Evolutionary conservation across 2,888 invertebrate species (phyloP).

Genomic region (Scaptomyza flava): DNA sequence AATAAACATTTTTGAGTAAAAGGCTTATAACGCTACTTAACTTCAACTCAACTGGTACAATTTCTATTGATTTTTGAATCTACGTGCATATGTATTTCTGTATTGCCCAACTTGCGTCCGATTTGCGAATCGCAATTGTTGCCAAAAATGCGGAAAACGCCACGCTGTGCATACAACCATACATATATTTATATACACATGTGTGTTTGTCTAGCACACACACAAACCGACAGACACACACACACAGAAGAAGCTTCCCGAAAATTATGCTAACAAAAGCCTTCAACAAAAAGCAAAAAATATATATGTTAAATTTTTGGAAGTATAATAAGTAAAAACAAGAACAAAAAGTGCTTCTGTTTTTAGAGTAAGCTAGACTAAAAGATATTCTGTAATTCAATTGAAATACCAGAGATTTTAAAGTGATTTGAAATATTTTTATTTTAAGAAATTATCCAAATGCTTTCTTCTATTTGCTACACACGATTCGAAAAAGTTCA

Average conservation of each 20-base stretch:
- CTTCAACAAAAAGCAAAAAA: constrained; percentile 47
- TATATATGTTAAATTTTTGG: constrained; percentile 12
- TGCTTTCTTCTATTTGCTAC: neutral
- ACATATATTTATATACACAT: constrained; percentile 33
- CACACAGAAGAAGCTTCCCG: constrained; percentile 28
- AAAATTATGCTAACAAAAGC: constrained; percentile 77
- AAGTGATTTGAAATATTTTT: neutral
- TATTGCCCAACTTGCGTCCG: constrained; percentile 45
- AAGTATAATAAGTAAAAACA: constrained; percentile 7
- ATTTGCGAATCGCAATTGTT: constrained; percentile 66
- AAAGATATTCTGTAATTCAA: neutral
- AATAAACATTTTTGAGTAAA: neutral
- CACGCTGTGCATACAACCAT: neutral
- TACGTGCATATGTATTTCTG: neutral
- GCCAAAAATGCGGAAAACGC: constrained; percentile 49
- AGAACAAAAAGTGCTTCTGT: neutral
- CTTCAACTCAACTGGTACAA: constrained; percentile 11
- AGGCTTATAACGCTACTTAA: neutral
- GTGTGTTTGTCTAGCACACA: constrained; percentile 46
- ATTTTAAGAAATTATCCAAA: neutral
- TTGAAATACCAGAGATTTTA: neutral
- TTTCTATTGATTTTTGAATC: constrained; percentile 56
- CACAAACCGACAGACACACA: constrained; percentile 20
- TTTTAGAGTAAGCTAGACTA: neutral
- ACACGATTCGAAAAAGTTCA: too few species aligned